A percentile compares a stretch with the other conserved stretches of the same genome.
phyloP scores from a whole-genome alignment of 2,113 vertebrate genomes.

The Dicerorhinus sumatrensis region DNA sequence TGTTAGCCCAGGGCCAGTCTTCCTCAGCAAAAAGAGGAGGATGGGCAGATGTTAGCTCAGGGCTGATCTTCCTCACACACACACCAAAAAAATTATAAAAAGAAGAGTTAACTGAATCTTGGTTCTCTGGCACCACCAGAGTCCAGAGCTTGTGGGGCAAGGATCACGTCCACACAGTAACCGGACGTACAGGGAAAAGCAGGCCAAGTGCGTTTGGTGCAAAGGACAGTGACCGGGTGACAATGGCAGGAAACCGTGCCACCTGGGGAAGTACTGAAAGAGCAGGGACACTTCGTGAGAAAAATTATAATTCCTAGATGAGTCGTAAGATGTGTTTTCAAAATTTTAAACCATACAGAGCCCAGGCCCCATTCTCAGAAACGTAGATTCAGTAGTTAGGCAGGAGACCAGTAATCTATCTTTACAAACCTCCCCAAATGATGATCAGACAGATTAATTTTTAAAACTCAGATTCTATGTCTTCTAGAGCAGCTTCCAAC shows the following conservation, averaged over 20 bases:
- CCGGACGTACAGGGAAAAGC: neutral
- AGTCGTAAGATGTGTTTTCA: neutral
- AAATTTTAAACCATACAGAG: neutral
- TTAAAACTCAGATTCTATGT: neutral
- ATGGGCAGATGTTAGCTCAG: too few relatives aligned
- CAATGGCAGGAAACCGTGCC: neutral
- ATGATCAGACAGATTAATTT: neutral
- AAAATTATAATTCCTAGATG: neutral
- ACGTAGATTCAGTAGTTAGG: neutral
- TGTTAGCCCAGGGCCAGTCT: too few relatives aligned
- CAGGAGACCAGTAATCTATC: neutral
- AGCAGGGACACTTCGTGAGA: neutral
- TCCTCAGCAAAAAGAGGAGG: too few relatives aligned
- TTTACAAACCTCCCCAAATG: neutral
- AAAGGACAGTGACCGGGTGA: neutral
- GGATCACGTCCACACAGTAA: fast-evolving
- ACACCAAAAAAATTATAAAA: too few relatives aligned
- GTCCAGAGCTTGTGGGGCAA: too few relatives aligned
- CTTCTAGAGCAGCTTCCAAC: neutral
- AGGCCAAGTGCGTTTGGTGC: neutral
- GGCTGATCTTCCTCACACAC: too few relatives aligned
- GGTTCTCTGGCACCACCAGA: neutral
- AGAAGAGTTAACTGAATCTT: neutral
- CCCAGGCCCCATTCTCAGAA: neutral
- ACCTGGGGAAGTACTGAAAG: neutral